Base-by-base conservation (phyloP, 37 sponge, comb jelly and placozoan species). In the Cliona cf. orientalis region DNA sequence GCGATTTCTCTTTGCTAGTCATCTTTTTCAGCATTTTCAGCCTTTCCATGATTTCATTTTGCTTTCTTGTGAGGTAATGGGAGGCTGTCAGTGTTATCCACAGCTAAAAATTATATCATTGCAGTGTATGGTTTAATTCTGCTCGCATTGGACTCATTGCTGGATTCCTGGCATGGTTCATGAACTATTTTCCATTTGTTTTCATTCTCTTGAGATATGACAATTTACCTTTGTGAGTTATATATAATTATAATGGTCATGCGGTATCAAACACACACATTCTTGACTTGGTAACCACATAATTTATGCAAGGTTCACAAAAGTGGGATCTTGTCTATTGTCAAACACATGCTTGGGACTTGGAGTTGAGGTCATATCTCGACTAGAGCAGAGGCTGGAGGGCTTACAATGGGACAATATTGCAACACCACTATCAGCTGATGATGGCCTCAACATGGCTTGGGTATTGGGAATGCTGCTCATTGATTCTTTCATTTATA, bases 281-380 rank as follows among this genome's bases (percentile, higher is more conserved):
- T n/a, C n/a, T n/a, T n/a, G n/a, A n/a, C n/a, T n/a, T n/a, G n/a
- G n/a, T n/a, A n/a, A n/a, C n/a, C n/a, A n/a, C n/a, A n/a, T n/a
- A n/a, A n/a, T n/a, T n/a, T n/a, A n/a, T n/a, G n/a, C n/a, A n/a
- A 96, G 97, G 42, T 79, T 69, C 12, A 44, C 74, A 9, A 87
- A 85, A 69, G 23, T 90, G 32, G 68, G 72, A 1, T 26, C 64
- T 35, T 94, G 98, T 80, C 35, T 95, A 11, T 63, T 95, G 5
- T 84, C 93, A 46, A 95, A 92, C 82, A 92, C 91, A 1, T 92
- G 95, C 75, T 66, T 95, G 85, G 93, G 91, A 32, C 69, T 90
- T 28, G 95, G 85, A 37, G 66, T 85, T 5, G 80, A 72, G 33
- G 82, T 89, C 26, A 80, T 97, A 33, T 60, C 89, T n/a, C 74